These are phyloP conservation scores for Philaethria dido DNA, from an alignment of 2,888 invertebrate genomes.

Conservation along the genomic window DNA sequence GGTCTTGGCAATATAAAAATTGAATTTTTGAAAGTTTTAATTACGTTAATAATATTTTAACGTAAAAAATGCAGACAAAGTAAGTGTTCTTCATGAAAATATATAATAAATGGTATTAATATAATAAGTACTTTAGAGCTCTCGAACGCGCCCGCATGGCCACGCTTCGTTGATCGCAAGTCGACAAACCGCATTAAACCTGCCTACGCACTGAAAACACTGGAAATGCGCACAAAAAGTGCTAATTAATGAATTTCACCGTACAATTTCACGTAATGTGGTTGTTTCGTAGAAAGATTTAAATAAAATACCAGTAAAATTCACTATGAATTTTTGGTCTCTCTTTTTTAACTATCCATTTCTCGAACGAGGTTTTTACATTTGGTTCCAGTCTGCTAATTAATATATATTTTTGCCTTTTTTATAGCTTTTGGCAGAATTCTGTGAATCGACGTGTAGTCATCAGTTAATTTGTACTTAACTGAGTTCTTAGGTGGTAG, in stretches of 20 bases:
- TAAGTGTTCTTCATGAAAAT: neutral
- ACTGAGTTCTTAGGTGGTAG: no score
- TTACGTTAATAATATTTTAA: neutral
- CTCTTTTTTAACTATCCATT: neutral
- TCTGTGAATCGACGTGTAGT: no score
- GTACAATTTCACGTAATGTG: constrained; percentile 5
- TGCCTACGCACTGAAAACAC: constrained; percentile 13
- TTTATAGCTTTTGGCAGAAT: no score
- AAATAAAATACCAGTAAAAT: neutral
- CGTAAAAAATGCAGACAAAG: neutral
- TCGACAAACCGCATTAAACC: constrained; percentile 32
- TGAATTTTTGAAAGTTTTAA: no score
- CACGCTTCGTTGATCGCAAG: constrained; percentile 26
- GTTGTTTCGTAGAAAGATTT: neutral
- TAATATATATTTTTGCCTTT: no score
- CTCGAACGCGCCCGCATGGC: constrained; percentile 19
- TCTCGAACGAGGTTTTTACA: neutral
- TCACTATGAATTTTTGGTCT: neutral
- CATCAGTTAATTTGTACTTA: no score
- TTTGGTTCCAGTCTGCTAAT: no score
- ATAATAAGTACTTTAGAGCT: constrained; percentile 10
- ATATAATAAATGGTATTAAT: neutral
- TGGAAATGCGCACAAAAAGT: constrained; percentile 13
- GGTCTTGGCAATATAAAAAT: neutral
- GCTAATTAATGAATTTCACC: constrained; percentile 27